These are phyloP conservation scores for Diadumene lineata DNA, from an alignment of 92 coral and sea anemone species.

Conservation along the genomic window DNA sequence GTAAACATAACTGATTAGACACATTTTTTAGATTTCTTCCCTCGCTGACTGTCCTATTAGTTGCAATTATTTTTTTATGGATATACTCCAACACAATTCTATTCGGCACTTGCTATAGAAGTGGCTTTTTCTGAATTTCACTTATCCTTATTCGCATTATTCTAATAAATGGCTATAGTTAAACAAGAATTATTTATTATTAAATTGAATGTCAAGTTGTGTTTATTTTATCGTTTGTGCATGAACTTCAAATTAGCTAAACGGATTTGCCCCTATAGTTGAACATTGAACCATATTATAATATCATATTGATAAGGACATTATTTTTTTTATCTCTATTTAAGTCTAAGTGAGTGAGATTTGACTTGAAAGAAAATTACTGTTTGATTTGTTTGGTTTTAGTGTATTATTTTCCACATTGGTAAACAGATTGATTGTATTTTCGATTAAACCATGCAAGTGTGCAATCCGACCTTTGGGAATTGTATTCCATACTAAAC, in stretches of 20 bases:
- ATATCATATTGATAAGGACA: background rate
- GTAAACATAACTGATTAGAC: too few species aligned
- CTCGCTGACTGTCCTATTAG: background rate
- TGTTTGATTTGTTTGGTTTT: background rate
- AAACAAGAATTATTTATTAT: background rate
- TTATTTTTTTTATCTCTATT: background rate
- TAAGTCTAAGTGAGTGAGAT: background rate
- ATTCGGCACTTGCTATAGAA: background rate
- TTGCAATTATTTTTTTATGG: conserved; percentile 1
- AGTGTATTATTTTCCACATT: background rate
- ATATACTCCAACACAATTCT: too few species aligned
- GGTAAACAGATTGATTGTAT: background rate
- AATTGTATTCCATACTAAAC: too few species aligned
- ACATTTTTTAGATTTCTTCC: background rate
- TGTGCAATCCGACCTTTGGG: too few species aligned
- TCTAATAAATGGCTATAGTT: background rate
- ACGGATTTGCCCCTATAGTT: background rate
- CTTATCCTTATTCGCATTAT: background rate
- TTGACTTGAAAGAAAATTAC: background rate
- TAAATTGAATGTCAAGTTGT: background rate
- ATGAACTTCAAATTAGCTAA: background rate
- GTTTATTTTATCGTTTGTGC: background rate
- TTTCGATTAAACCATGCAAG: background rate
- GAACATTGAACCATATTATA: background rate
- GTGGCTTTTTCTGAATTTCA: background rate